phyloP scores from a whole-genome alignment of 2,888 invertebrate species.

The Ormyrus pomaceus region DNA sequence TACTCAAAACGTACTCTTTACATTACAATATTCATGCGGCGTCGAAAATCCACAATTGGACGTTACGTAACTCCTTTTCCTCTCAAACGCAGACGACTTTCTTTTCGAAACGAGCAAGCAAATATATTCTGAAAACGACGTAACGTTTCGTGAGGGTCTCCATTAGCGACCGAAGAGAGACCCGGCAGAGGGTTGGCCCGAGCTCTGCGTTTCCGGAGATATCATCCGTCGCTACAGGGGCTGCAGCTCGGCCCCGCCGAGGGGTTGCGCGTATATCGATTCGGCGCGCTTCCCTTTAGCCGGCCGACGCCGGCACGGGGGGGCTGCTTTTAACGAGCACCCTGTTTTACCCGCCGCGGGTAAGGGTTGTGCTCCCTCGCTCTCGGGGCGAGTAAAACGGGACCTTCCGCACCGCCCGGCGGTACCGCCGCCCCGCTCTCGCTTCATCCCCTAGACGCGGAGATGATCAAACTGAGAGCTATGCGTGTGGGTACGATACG shows the following conservation, averaged over 20 bases:
- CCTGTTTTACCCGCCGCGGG: constrained; percentile 70
- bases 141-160: no score
- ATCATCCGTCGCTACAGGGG: constrained; percentile 44
- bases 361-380: constrained; percentile 58
- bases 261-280: constrained; percentile 41
- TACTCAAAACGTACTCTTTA: no score
- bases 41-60: no score
- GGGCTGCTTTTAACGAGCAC: constrained; percentile 49
- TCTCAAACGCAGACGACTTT: no score
- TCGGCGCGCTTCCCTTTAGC: constrained; percentile 14
- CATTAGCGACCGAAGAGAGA: not conserved
- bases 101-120: no score
- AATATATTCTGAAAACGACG: no score
- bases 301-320: no score
- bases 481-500: no score
- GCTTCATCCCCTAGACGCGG: not conserved
- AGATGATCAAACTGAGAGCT: not conserved
- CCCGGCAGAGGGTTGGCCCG: not conserved
- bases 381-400: constrained; percentile 57
- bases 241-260: not conserved
- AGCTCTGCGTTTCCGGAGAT: not conserved
- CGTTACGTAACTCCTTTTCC: no score
- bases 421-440: constrained; percentile 58
- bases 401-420: constrained; percentile 66
- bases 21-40: no score